Evolutionary conservation across 1,140 invertebrate species (phyloP).

Genomic region (Araneus ventricosus): DNA sequence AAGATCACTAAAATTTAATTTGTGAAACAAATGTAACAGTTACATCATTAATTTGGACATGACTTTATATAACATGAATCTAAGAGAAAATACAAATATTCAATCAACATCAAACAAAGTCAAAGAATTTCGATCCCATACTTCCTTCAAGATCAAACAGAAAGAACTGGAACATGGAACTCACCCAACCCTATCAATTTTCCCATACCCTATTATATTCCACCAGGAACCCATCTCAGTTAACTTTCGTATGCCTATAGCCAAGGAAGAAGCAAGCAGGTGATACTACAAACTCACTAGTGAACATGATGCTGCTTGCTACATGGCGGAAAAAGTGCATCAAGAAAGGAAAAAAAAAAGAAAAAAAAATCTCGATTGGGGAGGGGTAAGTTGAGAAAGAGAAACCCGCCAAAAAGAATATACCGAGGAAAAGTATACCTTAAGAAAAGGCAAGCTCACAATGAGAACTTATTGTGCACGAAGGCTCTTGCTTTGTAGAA

Average conservation of each 20-base stretch:
- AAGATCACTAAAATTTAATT: no score
- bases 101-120: background rate
- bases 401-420: conserved; percentile 45
- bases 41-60: no score
- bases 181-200: conserved; percentile 45
- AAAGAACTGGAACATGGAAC: background rate
- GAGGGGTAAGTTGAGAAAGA: conserved; percentile 12
- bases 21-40: no score
- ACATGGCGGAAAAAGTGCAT: background rate
- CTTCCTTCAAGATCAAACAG: background rate
- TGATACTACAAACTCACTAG: conserved; percentile 32
- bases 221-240: background rate
- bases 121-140: background rate
- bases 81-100: background rate
- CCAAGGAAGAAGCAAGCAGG: conserved; percentile 10
- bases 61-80: background rate
- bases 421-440: conserved; percentile 49
- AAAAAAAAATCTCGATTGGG: conserved; percentile 19
- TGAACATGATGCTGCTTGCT: conserved; percentile 15
- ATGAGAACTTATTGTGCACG: conserved; percentile 47
- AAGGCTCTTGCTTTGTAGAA: background rate
- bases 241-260: conserved; percentile 31
- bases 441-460: conserved; percentile 18
- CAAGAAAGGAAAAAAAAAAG: background rate
- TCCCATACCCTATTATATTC: conserved; percentile 10